These are phyloP conservation scores for Pseudomyrmex sp. DNA, from an alignment of 1,140 invertebrate genomes.

Conservation along the genomic window DNA sequence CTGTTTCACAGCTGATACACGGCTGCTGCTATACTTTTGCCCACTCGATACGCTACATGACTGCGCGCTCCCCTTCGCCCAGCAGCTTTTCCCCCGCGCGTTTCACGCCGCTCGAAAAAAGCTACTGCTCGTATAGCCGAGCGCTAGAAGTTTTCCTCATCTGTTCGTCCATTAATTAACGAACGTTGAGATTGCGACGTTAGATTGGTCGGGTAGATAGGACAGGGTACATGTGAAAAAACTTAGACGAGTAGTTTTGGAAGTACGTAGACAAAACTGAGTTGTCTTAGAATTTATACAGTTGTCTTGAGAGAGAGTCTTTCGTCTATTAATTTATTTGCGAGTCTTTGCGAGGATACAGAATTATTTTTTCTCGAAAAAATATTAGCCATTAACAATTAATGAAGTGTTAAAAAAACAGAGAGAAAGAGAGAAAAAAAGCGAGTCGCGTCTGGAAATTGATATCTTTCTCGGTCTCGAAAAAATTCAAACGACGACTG, in stretches of 20 bases:
- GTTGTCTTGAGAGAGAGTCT: too few relatives aligned
- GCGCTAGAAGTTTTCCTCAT: not conserved
- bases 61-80: conserved; percentile 18
- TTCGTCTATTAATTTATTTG: too few relatives aligned
- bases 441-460: too few relatives aligned
- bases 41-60: conserved; percentile 41
- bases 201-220: not conserved
- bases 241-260: too few relatives aligned
- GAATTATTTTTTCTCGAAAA: too few relatives aligned
- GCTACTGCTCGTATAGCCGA: not conserved
- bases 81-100: not conserved
- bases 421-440: too few relatives aligned
- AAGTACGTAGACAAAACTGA: too few relatives aligned
- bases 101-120: not conserved
- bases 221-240: not conserved
- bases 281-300: too few relatives aligned
- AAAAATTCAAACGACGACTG: conserved; percentile 28
- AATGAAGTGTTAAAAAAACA: too few relatives aligned
- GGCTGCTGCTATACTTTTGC: conserved; percentile 68
- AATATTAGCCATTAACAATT: too few relatives aligned
- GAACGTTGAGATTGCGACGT: conserved; percentile 16
- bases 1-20: conserved; percentile 84
- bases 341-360: too few relatives aligned
- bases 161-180: conserved; percentile 36
- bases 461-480: too few relatives aligned